These are phyloP conservation scores for Saturnia japonica DNA, from an alignment of 2,888 invertebrate genomes.

Conservation along the genomic window DNA sequence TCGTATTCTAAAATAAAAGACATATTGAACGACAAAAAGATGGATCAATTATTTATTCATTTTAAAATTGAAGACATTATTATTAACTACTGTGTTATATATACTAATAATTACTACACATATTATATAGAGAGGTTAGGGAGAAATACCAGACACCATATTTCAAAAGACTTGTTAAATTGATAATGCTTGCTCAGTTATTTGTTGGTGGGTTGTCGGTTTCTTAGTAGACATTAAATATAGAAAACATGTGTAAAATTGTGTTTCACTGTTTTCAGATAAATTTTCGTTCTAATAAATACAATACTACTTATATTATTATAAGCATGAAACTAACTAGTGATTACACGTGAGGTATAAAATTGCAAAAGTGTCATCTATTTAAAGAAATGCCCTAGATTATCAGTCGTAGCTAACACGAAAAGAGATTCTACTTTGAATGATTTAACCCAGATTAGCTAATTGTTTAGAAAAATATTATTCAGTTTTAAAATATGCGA, in stretches of 20 bases:
- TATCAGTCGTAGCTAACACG: too few species aligned
- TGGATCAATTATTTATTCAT: not conserved
- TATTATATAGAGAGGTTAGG: not conserved
- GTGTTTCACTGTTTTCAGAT: too few species aligned
- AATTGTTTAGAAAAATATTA: too few species aligned
- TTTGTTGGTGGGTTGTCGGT: not conserved
- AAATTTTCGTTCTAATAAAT: too few species aligned
- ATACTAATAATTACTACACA: not conserved
- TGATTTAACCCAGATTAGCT: too few species aligned
- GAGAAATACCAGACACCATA: not conserved
- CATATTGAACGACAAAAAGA: not conserved
- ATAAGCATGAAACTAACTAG: too few species aligned
- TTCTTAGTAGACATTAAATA: not conserved
- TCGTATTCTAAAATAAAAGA: slow-evolving; percentile 9
- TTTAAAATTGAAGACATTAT: not conserved
- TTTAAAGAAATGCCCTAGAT: not conserved
- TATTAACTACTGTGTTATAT: not conserved
- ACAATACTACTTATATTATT: too few species aligned
- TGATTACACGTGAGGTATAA: not conserved
- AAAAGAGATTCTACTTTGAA: too few species aligned
- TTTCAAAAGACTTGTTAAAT: not conserved
- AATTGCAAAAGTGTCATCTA: not conserved
- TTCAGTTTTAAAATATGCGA: too few species aligned
- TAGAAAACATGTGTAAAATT: too few species aligned
- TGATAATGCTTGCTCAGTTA: not conserved